Evolutionary conservation across 30 jellyfish, hydroid and myxozoan genomes (phyloP), one percentile per base, ranked within the genome.

Genomic region (Pseudorhiza aurosa): DNA sequence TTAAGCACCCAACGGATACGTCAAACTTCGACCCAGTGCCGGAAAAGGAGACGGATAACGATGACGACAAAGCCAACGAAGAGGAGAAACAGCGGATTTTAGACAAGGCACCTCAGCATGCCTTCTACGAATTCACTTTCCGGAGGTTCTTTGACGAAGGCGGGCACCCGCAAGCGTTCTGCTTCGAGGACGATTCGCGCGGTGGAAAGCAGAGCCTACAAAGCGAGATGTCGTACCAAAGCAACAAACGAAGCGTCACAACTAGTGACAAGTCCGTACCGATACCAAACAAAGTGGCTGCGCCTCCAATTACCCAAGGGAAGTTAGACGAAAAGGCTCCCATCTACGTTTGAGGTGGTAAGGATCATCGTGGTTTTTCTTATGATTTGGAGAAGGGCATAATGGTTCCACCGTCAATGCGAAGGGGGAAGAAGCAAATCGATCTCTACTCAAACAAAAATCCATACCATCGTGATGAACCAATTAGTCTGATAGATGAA

Each of bases 11-110:
- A 1, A 94, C 99, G 14, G 99, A 94, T 63, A 94, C 99, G 32
- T 94, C 99, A 14, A 94, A 94, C 63, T 94, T 94, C 51, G 99
- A 94, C 63, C 97, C 99, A 14, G 99, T 94, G 5, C 99, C 99
- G 40, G 99, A 94, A 59, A 81, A 81, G 49, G 91, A 58, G 57
- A 26, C 81, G 44, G 70, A 82, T 30, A 90, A 58, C 19, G 88
- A 78, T 9, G 68, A 27, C 12, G 76, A 89, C 36, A 95, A 81
- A 12, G 85, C 67, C n/a, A 35, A 30, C 12, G 81, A 65, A 29
- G 89, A 68, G 75, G 96, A 79, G 53, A 90, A 94, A 58, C 47
- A 43, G 29, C 67, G 64, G 60, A 83, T 72, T 2, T 33, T 80
- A 25, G 89, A 86, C 68, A 88, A 90, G 62, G 96, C 88, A 6